Percentiles rank a stretch among this genome's conserved stretches.
Conservation (phyloP, 2,113 vertebrate genomes). For the Protobothrops flavoviridis region DNA sequence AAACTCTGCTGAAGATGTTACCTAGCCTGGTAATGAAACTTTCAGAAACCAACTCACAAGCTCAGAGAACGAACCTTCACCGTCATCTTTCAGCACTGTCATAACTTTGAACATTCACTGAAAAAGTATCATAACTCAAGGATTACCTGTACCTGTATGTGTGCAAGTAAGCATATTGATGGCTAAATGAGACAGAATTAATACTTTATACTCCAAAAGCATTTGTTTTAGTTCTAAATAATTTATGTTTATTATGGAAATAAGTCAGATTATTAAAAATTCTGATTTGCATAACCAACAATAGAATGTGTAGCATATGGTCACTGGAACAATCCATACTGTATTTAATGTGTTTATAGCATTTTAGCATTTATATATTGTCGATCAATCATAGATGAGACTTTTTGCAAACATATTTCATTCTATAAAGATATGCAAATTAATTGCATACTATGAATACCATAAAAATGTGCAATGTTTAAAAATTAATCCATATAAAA, state of each 20-base stretch:
- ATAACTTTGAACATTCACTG: no score
- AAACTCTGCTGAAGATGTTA: no score
- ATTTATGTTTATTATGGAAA: constrained; percentile 46
- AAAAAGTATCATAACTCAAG: no score
- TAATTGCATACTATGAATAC: not conserved
- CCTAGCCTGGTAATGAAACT: no score
- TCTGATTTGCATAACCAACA: constrained; percentile 46
- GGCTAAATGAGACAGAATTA: not conserved
- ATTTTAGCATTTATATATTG: constrained; percentile 29
- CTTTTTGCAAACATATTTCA: not conserved
- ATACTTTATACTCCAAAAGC: constrained; percentile 40
- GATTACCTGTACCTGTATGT: not conserved
- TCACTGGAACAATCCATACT: constrained; percentile 29
- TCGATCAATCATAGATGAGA: constrained; percentile 46
- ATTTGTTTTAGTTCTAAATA: constrained; percentile 48
- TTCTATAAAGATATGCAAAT: constrained; percentile 36
- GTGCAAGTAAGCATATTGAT: not conserved
- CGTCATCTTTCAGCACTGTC: no score
- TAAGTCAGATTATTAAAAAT: constrained; percentile 36
- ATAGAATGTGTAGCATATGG: not conserved
- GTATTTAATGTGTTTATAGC: constrained; percentile 47
- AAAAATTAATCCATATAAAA: not conserved
- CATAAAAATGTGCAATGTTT: not conserved
- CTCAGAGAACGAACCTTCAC: no score
- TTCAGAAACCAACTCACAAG: no score